phyloP scores from a whole-genome alignment of 2,797 vertebrate species.

The Notolabrus celidotus region DNA sequence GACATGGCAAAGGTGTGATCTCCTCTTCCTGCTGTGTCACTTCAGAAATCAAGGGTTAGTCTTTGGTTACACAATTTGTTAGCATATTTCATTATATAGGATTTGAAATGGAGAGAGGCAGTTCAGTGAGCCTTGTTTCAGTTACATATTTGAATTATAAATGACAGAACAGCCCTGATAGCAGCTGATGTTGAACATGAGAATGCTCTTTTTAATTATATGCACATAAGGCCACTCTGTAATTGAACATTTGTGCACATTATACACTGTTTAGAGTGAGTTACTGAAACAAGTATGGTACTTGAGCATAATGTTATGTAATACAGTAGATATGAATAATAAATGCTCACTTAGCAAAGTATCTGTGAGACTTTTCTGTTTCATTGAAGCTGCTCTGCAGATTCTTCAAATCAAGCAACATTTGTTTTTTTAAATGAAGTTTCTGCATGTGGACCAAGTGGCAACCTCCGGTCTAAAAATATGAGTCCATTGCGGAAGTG shows the following conservation, averaged over 20 bases:
- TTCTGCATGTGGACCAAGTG: too few species aligned
- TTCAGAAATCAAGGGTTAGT: background rate
- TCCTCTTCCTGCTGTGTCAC: conserved; percentile 6
- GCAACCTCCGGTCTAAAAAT: too few species aligned
- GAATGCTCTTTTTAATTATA: conserved; percentile 23
- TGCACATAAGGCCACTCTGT: background rate
- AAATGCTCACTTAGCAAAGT: background rate
- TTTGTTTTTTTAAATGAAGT: too few species aligned
- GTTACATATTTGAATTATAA: conserved; percentile 38
- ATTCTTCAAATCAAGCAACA: background rate
- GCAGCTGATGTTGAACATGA: conserved; percentile 15
- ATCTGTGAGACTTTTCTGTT: background rate
- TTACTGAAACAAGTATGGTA: background rate
- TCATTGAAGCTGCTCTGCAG: background rate
- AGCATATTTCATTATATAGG: too few species aligned
- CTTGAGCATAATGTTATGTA: background rate
- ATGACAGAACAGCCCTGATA: conserved; percentile 19
- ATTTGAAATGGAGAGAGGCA: background rate
- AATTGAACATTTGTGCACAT: background rate
- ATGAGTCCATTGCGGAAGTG: too few species aligned
- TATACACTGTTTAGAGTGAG: background rate
- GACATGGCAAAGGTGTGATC: conserved; percentile 13
- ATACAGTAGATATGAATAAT: background rate
- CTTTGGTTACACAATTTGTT: background rate
- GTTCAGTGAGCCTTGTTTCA: background rate